Evolutionary conservation across 2,113 vertebrate genomes (phyloP), one percentile per base, ranked within the genome.

Genomic region (Prochilodus magdalenae): DNA sequence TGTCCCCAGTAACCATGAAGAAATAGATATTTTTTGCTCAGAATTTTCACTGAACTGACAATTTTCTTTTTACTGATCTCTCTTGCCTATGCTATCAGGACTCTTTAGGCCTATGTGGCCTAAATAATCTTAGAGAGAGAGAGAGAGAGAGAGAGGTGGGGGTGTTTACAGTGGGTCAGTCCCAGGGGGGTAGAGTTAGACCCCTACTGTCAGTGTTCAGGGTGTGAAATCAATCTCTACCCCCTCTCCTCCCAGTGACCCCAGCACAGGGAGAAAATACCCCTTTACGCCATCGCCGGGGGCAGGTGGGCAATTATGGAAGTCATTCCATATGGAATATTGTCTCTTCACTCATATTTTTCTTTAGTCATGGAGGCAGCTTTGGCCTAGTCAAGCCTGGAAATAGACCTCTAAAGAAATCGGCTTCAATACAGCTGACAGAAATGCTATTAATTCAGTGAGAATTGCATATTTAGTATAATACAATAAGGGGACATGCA

Each of bases 211-310:
- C 82, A 70, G 59, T 73, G 86, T 79, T 84, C n/a, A 33, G 44
- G 79, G 79, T 87, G 89, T 92, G 89, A 93, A 91, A 93, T 92
- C 83, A 70, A 91, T 93, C 85, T 85, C 88, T 86, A 86, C 75
- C 83, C 82, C 88, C 87, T 90, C 87, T 89, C 53, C 76, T 26
- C 47, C 40, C 29, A 81, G 59, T 66, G 13, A 83, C 83, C 81
- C 76, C 73, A 73, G 71, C 60, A 47, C 53, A 80, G 77, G 40
- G 73, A 84, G 62, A 18, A 59, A 53, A 53, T 47, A 79, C 77
- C 33, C 44, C 27, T 57, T 57, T 29, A 77, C 73, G 26, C 74
- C 66, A 79, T 71, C 80, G 73, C 22, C 62, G 33, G 40, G 76
- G 80, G 86, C 59, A 62, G 69, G n/a, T 57, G 49, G 76, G 60